Base-by-base conservation (phyloP, 2,888 invertebrate genomes). In the Lumbricus terrestris region DNA sequence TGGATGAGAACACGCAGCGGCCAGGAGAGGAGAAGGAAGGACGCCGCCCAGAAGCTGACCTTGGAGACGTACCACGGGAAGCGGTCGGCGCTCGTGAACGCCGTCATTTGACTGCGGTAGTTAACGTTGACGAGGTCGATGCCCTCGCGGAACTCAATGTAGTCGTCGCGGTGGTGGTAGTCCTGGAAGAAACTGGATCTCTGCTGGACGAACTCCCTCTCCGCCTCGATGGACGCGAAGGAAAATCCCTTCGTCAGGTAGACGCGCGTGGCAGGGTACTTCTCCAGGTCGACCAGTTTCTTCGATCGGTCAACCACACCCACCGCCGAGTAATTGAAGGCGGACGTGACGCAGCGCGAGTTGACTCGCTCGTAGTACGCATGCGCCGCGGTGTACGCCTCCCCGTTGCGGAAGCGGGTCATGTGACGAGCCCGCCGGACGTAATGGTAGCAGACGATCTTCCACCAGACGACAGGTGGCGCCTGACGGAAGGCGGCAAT, bases 381-480 rank as follows among this genome's bases (percentile, higher is more conserved):
- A 90, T 92, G 92, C 89, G 97, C 97, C 94, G 97, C 97, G 20
- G 47, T 47, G 42, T 42, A 47, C 29, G 40, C 40, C 42, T 88
- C 88, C 16, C 97, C 97, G 94, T 97, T 97, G 90, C 97, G 96
- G 94, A 97, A 97, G 91, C 97, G 96, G 92, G 97, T 97, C 93
- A 97, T 96, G 94, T 97, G 97, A 90, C 97, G 95, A 93, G 97
- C 95, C 92, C 97, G 96, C 83, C 97, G 95, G 91, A 97, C 96
- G 95, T 97, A 97, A 95, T 97, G 97, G 95, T 97, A 97, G 94
- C 97, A 97, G 91, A 97, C 96, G 88, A 97, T 97, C 94, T 97
- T 97, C 97, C 97, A 97, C 97, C 97, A 97, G 88, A 97, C 97
- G 90, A 97, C 96, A 0, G 97, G 97, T 91, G 96, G 96, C 0